Evolutionary conservation across 2,888 invertebrate species (phyloP), one percentile per base, ranked within the genome.

Genomic region (Anaspis maculata): DNA sequence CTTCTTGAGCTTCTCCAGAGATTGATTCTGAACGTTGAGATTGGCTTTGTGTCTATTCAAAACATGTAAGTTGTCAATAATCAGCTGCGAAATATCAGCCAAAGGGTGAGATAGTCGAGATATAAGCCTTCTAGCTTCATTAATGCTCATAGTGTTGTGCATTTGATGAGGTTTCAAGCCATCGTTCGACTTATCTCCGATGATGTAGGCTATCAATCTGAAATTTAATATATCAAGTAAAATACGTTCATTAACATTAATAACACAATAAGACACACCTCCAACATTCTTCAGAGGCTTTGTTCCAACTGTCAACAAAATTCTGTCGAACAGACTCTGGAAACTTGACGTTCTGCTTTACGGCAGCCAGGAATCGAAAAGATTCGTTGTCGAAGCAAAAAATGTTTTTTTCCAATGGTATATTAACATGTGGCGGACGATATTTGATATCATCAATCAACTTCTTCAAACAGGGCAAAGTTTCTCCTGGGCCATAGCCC

Each of bases 361-460:
- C 27, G n/a, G 57, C 60, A 6, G 56, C 54, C 32, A 62, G 42
- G 45, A 50, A 56, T 27, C 53, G 47, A 32, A 62, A 62, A 9
- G 52, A 48, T 39, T 61, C 62, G 39, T 62, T 62, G 31, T 63
- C 63, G 24, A 61, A 53, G 36, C 58, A 61, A 37, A 62, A 63
- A 3, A 53, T 49, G 28, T 63, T 63, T 3, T 46, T 42, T 14
- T 51, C 41, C 5, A 31, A 12, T 13, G 48, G 51, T 16, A 58
- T 53, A 6, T 45, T 37, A 2, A 52, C 53, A 28, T 49, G 24
- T 2, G 58, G 55, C 9, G 57, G 52, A 13, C 38, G 30, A 13
- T 39, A 15, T 15, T 34, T 32, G 3, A 60, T 49, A 3, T 52
- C 51, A 1, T 49, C 41, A 2, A 58, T 34, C 6, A 57, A 33